Percentiles rank a stretch among this genome's conserved stretches.
These are phyloP conservation scores for Ictidomys tridecemlineatus DNA, from an alignment of 2,113 vertebrate genomes.

Conservation along the genomic window DNA sequence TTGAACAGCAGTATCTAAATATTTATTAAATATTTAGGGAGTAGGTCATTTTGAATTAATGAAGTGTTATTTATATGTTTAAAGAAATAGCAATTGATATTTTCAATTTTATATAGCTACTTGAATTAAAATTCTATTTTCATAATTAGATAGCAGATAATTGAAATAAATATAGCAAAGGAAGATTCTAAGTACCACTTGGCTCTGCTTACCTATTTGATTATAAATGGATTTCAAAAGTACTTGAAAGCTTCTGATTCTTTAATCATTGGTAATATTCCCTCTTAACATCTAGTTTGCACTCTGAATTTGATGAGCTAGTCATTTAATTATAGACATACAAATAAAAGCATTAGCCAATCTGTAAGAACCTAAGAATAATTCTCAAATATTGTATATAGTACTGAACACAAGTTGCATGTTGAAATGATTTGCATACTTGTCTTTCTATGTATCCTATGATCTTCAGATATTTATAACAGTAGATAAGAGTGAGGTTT, in stretches of 20 bases:
- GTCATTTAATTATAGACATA: background rate
- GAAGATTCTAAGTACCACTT: background rate
- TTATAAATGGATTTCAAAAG: background rate
- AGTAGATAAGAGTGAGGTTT: background rate
- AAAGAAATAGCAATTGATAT: background rate
- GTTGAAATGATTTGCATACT: background rate
- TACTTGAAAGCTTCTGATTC: background rate
- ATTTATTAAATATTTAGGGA: constrained; percentile 55
- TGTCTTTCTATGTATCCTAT: background rate
- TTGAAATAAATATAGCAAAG: background rate
- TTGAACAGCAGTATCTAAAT: background rate
- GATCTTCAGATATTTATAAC: background rate
- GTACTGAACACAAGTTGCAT: background rate
- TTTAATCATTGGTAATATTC: background rate
- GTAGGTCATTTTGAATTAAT: background rate
- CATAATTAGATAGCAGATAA: background rate
- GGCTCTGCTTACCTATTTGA: background rate
- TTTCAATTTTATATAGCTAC: background rate
- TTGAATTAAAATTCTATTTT: background rate
- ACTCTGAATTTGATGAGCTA: constrained; percentile 7
- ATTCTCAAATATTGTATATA: background rate
- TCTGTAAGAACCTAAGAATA: background rate
- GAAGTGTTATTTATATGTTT: background rate
- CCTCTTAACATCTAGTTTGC: background rate
- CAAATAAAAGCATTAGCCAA: background rate